Evolutionary conservation across 2,113 vertebrate genomes (phyloP).

Genomic region (Ptilonorhynchus violaceus): DNA sequence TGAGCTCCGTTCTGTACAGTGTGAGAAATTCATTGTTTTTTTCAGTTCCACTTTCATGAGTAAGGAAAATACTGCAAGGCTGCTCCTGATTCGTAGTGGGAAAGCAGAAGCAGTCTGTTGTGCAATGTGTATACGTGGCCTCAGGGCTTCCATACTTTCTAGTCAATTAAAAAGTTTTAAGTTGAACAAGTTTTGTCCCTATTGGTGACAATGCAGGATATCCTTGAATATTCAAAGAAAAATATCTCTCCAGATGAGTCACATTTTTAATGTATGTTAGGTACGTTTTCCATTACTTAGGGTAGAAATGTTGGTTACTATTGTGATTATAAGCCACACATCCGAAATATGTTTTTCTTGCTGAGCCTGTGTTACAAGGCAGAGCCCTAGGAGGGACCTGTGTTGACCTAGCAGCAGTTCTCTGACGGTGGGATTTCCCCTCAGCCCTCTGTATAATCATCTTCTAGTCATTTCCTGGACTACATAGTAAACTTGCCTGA

Average conservation of each 20-base stretch:
- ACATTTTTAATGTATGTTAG: background rate
- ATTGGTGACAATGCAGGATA: background rate
- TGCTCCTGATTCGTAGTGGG: conserved; percentile 14
- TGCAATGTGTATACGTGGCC: conserved; percentile 9
- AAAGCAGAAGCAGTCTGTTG: background rate
- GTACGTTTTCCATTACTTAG: background rate
- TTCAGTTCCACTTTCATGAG: conserved; percentile 7
- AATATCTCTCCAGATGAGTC: background rate
- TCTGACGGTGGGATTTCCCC: rapidly evolving
- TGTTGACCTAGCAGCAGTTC: background rate
- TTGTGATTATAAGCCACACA: background rate
- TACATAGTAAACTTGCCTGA: background rate
- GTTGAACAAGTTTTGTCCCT: background rate
- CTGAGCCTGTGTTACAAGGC: background rate
- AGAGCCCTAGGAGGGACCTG: background rate
- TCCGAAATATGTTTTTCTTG: background rate
- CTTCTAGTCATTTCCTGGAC: background rate
- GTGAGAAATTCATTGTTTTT: conserved; percentile 40
- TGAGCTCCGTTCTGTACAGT: conserved; percentile 53
- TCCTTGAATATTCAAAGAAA: background rate
- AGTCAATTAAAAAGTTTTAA: conserved; percentile 57
- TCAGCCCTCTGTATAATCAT: background rate
- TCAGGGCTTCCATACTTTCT: conserved; percentile 39
- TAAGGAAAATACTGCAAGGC: conserved; percentile 32
- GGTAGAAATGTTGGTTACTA: background rate